A percentile compares a stretch with the other conserved stretches of the same genome.
Conservation (phyloP, 1,140 invertebrate genomes). For the Drosophila murphyi region DNA sequence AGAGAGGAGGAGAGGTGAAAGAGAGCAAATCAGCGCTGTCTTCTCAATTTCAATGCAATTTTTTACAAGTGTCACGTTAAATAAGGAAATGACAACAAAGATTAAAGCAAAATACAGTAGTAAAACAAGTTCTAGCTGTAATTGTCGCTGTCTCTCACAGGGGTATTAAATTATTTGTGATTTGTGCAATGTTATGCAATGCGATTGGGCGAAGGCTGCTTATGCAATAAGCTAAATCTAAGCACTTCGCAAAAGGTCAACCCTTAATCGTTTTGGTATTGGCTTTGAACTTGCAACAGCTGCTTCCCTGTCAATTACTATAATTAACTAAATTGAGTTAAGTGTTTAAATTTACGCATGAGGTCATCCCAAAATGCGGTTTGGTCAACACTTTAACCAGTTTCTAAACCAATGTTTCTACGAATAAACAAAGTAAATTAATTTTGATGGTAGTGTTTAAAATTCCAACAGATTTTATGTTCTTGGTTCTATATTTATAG, state of each 20-base stretch:
- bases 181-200: constrained; percentile 8
- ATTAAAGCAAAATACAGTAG: constrained; percentile 5
- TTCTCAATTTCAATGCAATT: constrained; percentile 78
- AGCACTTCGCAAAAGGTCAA: constrained; percentile 36
- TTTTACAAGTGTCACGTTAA: constrained; percentile 76
- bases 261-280: constrained; percentile 12
- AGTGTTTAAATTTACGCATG: constrained; percentile 39
- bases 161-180: constrained; percentile 15
- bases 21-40: constrained; percentile 38
- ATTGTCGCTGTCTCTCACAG: constrained; percentile 25
- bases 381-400: constrained; percentile 15
- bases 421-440: constrained; percentile 2
- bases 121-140: constrained; percentile 24
- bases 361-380: constrained; percentile 45
- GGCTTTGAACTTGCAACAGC: constrained; percentile 57
- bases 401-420: constrained; percentile 29
- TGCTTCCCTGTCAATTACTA: too few species aligned
- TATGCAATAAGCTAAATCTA: constrained; percentile 14
- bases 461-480: neutral
- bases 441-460: neutral
- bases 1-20: constrained; percentile 1
- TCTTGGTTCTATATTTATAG: neutral
- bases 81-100: constrained; percentile 77
- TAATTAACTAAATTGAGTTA: constrained; percentile 34
- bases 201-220: constrained; percentile 5